Evolutionary conservation across 1,140 invertebrate genomes (phyloP), one percentile per base, ranked within the genome.

Genomic region (Kradibia gibbosae): DNA sequence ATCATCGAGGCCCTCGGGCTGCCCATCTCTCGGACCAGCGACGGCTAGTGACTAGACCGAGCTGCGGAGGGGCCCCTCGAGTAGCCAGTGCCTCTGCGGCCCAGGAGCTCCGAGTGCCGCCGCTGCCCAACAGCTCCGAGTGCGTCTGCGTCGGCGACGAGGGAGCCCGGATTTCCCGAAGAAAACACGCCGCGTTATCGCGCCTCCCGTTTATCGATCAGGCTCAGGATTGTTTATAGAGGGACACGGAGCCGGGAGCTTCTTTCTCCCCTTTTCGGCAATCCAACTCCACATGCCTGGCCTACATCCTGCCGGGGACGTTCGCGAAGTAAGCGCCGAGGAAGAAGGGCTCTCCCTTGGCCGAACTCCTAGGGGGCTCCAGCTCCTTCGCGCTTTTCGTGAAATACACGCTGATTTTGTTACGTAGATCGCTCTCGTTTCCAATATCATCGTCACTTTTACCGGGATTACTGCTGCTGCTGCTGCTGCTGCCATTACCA

Each of bases 161-260:
- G 1, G 60, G 36, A 34, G 42, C 22, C 39, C 17, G 28, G 25
- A 25, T 48, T 67, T 50, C 28, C 20, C 75, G 31, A 62, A 45
- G 22, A 67, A 34, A 67, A 53, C 60, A 67, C 60, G 31, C 42
- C 60, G 60, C 15, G 28, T 50, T n/a, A n/a, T n/a, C n/a, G n/a
- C 60, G 62, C 62, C 60, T 78, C 67, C 10, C 67, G 45, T 31
- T 67, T 78, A 78, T 78, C 75, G 75, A 78, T 78, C 45, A 60
- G n/a, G 4, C 45, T 10, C 31, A 42, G 45, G 36, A 60, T 76
- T 76, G 55, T 76, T 76, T 62, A 76, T 76, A 60, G 57, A 77
- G 39, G 42, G 60, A 25, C n/a, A 76, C 17, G 34, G 39, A n/a
- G 22, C 1, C 3, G 22, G 11, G 1, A 45, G 55, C 3, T 48